Evolutionary conservation across 2,113 vertebrate genomes (phyloP).

Genomic region (Meleagris gallopavo): DNA sequence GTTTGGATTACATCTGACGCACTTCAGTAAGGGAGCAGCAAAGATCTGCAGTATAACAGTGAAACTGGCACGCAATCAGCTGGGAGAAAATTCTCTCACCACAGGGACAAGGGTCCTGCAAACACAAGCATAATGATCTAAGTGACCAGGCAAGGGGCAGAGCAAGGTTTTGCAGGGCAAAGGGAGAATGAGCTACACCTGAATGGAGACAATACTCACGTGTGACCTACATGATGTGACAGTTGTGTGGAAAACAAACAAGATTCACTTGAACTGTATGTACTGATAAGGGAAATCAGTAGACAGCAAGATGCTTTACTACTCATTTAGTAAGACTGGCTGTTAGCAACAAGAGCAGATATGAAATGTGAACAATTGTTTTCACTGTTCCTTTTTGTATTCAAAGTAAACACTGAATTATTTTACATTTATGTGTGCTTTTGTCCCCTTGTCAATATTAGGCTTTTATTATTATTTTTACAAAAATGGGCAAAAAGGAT

Average conservation of each 20-base stretch:
- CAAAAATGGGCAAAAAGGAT: not conserved
- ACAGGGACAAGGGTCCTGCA: not conserved
- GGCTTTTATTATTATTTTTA: not conserved
- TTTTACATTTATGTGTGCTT: not conserved
- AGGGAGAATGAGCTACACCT: not conserved
- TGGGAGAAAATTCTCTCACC: not conserved
- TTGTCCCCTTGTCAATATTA: not conserved
- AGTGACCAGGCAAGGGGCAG: not conserved
- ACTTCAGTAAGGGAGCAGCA: fast-evolving
- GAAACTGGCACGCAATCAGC: not conserved
- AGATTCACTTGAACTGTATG: not conserved
- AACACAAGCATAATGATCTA: not conserved
- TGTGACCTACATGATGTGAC: not conserved
- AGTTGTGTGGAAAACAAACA: not conserved
- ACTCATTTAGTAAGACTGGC: not conserved
- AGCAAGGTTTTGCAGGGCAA: not conserved
- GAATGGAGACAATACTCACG: not conserved
- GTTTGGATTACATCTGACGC: not conserved
- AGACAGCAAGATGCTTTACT: not conserved
- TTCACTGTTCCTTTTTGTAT: not conserved
- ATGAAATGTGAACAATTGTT: not conserved
- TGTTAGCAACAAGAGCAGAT: not conserved
- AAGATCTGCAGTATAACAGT: not conserved
- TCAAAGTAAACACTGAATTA: not conserved
- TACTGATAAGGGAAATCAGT: not conserved